Evolutionary conservation across 2,797 vertebrate species (phyloP), one percentile per base, ranked within the genome.

Genomic region (Pristis pectinata): DNA sequence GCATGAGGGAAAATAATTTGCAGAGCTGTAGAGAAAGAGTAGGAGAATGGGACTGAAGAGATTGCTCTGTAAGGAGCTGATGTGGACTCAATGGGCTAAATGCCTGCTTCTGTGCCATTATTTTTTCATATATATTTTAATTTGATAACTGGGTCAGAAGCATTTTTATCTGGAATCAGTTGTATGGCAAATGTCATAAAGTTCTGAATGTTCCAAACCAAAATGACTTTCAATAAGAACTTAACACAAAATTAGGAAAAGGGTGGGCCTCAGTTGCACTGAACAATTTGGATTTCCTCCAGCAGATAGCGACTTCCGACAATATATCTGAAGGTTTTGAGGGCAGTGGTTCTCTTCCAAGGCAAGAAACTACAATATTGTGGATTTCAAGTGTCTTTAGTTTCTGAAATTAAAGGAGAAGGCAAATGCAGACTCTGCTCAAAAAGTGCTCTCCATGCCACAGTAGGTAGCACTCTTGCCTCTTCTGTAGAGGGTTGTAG

Each of bases 211-310:
- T 59, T 59, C 30, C 83, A 59, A 87, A 53, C 53, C 56, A 87
- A 87, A 87, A 17, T 59, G 11, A 59, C 17, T 59, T 59, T 13
- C 87, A 83, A 87, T 87, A 87, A 87, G 83, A 87, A 59, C 53
- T n/a, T 59, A 87, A n/a, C 53, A 59, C 53, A n/a, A 3, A 87
- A 87, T 59, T n/a, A n/a, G 83, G 83, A 87, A 87, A 87, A 87
- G 83, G 83, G 83, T 87, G 83, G 82, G 30, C 49, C 82, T 85
- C 27, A 27, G 9, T 24, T 85, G 22, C 56, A 83, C 49, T 83
- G 24, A 49, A 53, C 80, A 9, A 49, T 27, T 85, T 34, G 11
- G 53, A 87, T 56, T 87, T 87, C 13, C 53, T 87, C 30, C 30
- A 17, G 56, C 83, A 87, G 83, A 61, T 87, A 5, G 53, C 11